phyloP scores from a whole-genome alignment of 1,140 invertebrate species.

The Gerris buenoi region DNA sequence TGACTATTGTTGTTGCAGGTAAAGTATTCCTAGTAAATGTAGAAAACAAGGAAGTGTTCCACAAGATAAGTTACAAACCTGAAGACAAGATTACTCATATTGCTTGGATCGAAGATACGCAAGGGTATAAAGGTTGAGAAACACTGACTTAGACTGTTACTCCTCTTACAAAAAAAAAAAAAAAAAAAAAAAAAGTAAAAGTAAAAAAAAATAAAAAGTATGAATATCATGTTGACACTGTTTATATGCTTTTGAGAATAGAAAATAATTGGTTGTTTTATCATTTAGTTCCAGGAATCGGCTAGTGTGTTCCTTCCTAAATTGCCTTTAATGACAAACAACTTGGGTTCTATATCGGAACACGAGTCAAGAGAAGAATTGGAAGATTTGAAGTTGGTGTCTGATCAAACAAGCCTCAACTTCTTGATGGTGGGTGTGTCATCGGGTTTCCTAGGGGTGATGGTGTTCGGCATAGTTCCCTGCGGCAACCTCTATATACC shows the following conservation, averaged over 20 bases:
- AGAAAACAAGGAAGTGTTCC: conserved; percentile 70
- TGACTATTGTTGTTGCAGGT: no score
- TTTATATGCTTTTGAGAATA: background rate
- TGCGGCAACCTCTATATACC: conserved; percentile 45
- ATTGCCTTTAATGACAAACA: conserved; percentile 41
- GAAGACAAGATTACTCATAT: conserved; percentile 36
- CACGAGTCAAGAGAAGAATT: conserved; percentile 37
- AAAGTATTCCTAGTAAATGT: conserved; percentile 60
- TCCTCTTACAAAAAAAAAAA: no score
- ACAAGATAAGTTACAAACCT: conserved; percentile 42
- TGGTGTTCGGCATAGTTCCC: conserved; percentile 70
- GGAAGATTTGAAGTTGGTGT: conserved; percentile 44
- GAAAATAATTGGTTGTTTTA: background rate
- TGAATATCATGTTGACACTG: no score
- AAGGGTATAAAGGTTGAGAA: no score
- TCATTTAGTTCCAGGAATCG: conserved; percentile 26
- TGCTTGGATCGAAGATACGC: conserved; percentile 30
- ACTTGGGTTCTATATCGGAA: conserved; percentile 35
- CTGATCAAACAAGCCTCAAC: conserved; percentile 53
- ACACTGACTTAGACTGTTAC: no score
- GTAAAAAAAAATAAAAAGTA: no score
- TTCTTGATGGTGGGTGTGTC: conserved; percentile 63
- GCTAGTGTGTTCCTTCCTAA: conserved; percentile 36
- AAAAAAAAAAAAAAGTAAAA: no score
- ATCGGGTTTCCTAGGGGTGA: conserved; percentile 52